A percentile compares a stretch with the other conserved stretches of the same genome.
Evolutionary conservation across 2,888 invertebrate genomes (phyloP).

Genomic region (Drosophila percnosoma): DNA sequence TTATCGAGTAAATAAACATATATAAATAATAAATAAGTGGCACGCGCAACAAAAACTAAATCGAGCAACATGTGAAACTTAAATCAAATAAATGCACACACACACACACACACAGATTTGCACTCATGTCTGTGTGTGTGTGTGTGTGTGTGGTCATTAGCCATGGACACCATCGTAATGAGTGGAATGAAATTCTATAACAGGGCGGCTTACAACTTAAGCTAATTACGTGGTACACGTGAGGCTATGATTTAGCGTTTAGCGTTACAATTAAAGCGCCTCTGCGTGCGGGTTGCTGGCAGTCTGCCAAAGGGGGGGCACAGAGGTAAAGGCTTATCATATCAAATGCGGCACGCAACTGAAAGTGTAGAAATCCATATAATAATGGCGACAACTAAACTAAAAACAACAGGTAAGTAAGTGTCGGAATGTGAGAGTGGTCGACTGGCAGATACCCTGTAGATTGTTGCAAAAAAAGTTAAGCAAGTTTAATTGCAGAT

Average conservation of each 20-base stretch:
- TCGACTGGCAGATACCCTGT: conserved; percentile 16
- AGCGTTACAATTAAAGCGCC: conserved; percentile 72
- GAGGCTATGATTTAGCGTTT: conserved; percentile 77
- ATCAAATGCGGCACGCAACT: conserved; percentile 69
- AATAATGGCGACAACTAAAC: conserved; percentile 64
- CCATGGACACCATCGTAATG: conserved; percentile 52
- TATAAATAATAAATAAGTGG: not conserved
- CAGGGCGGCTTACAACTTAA: conserved; percentile 72
- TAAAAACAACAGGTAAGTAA: conserved; percentile 28
- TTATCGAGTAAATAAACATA: conserved; percentile 17
- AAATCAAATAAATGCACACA: conserved; percentile 22
- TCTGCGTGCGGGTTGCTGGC: conserved; percentile 8
- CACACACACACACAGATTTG: not conserved
- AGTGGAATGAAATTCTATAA: conserved; percentile 58
- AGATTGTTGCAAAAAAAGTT: not conserved
- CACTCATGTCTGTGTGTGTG: not conserved
- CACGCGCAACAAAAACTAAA: not conserved
- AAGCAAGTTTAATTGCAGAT: not conserved
- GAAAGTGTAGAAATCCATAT: conserved; percentile 56
- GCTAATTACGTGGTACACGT: conserved; percentile 79
- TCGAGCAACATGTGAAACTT: conserved; percentile 24
- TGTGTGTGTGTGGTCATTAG: conserved; percentile 35
- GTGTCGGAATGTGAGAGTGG: not conserved
- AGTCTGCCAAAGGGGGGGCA: not conserved
- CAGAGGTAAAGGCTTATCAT: conserved; percentile 64